Conservation (phyloP, 2,113 vertebrate genomes). For the Prunella himalayana region DNA sequence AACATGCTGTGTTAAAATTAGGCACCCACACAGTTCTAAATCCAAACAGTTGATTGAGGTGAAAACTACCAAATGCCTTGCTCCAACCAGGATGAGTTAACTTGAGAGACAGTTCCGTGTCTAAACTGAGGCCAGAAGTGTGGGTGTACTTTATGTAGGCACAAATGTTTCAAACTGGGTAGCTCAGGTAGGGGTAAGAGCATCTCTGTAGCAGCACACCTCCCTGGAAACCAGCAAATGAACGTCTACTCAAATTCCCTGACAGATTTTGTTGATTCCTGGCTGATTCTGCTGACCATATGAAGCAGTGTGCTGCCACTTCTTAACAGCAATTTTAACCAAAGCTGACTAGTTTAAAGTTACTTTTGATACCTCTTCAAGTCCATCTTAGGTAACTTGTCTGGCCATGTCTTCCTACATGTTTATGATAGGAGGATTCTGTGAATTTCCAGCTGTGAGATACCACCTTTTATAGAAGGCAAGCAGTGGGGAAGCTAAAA, state of each 20-base stretch:
- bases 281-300: not conserved
- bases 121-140: conserved; percentile 11
- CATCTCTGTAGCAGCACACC: not conserved
- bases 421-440: not conserved
- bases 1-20: conserved; percentile 25
- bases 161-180: not conserved
- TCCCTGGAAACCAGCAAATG: not conserved
- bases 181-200: not conserved
- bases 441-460: not conserved
- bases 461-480: not conserved
- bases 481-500: not conserved
- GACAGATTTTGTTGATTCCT: not conserved
- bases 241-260: not conserved
- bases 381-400: not conserved
- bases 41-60: conserved; percentile 33
- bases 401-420: not conserved
- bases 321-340: not conserved
- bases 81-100: conserved; percentile 7
- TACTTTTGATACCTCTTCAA: not conserved
- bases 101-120: not conserved
- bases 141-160: conserved; percentile 20
- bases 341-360: not conserved
- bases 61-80: conserved; percentile 22
- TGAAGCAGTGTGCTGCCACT: not conserved
- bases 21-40: conserved; percentile 48